Evolutionary conservation across 2,888 invertebrate species (phyloP), one percentile per base, ranked within the genome.

Genomic region (Monoplex corrugatus): DNA sequence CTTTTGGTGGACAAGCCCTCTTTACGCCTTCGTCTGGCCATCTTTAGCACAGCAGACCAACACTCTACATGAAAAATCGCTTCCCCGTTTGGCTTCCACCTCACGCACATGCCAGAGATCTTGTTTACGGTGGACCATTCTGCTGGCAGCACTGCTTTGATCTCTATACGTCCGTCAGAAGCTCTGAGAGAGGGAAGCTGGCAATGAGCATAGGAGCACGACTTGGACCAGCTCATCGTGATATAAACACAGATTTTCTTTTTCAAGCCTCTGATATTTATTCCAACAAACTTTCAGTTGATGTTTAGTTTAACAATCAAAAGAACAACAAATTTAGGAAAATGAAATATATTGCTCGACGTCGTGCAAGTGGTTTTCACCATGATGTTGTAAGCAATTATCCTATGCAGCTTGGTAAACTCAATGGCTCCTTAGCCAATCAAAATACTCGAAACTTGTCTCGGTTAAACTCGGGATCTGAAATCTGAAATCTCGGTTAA

Each of bases 41-140:
- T 32, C 32, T 86, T 86, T 3, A 90, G 86, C 3, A 93, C 75
- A 13, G 75, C 72, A 35, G 92, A 90, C 93, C 94, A 94, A 85
- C 94, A 94, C 1, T 88, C 87, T 32, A 87, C 19, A 85, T 94
- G 94, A 87, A 94, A 93, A 44, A 89, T 91, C 43, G 94, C 94
- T 88, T 94, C 94, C 32, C 93, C 93, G 89, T 92, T 92, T 45
- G 43, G 43, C 57, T 90, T 91, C 94, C 94, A 94, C 16, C 89
- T 87, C 10, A 94, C 86, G 28, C 50, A 57, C 57, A 63, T 35
- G 35, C 0, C n/a, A n/a, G n/a, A n/a, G n/a, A n/a, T n/a, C n/a
- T n/a, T 44, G 38, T 40, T 50, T 28, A 57, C 43, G n/a, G 38
- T 32, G 13, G 86, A 43, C 68, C 63, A 86, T 6, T 38, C 38